Conservation (phyloP, 1,140 invertebrate species). For the Diuraphis noxia region DNA sequence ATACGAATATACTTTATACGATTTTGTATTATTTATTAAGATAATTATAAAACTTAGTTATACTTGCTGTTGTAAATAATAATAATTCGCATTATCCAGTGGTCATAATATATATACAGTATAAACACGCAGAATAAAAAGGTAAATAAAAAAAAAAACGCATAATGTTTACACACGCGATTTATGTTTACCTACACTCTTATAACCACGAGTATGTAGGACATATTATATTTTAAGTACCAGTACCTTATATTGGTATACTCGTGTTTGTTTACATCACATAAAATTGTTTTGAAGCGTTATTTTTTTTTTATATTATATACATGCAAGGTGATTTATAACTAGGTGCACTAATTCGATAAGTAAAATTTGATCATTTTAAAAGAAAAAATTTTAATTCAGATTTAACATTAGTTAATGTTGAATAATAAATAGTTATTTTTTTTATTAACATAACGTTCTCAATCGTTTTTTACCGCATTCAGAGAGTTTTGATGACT, state of each 20-base stretch:
- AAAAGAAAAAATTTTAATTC: neutral
- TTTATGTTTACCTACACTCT: neutral
- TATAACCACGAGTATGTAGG: neutral
- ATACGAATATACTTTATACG: neutral
- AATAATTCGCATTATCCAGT: neutral
- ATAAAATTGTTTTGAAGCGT: neutral
- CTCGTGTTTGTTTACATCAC: neutral
- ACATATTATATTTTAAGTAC: neutral
- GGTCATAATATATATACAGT: neutral
- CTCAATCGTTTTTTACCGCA: no score
- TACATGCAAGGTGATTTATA: neutral
- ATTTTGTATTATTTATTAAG: neutral
- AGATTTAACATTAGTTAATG: neutral
- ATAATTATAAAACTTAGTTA: neutral
- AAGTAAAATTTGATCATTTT: neutral
- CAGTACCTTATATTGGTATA: neutral
- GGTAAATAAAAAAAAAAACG: no score
- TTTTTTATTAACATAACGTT: no score
- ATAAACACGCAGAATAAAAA: neutral
- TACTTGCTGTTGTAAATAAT: neutral
- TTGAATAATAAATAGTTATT: no score
- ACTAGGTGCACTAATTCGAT: neutral
- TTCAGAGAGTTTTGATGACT: neutral
- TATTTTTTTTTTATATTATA: neutral
- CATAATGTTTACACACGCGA: neutral